These are phyloP conservation scores for Ashinkailepas kermadecensis DNA, from an alignment of 2,888 invertebrate species.

Conservation along the genomic window DNA sequence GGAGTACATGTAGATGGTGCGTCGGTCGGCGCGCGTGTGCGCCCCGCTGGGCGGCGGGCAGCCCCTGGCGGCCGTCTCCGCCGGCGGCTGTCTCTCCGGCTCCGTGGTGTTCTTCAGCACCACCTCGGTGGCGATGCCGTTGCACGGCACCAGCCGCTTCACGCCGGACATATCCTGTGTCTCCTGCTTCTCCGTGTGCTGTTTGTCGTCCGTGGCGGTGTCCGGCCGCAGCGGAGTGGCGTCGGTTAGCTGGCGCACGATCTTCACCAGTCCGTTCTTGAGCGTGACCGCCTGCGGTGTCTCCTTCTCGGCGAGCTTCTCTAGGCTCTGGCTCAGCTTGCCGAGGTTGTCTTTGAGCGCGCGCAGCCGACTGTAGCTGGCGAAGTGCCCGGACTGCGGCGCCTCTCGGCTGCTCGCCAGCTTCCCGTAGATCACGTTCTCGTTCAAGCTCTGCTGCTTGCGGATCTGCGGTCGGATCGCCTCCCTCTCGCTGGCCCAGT, in stretches of 20 bases:
- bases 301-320: conserved; percentile 28
- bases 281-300: conserved; percentile 63
- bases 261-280: conserved; percentile 46
- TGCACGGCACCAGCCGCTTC: no score
- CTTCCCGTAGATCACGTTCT: conserved; percentile 18
- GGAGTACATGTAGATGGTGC: conserved; percentile 32
- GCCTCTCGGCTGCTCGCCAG: neutral
- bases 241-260: conserved; percentile 33
- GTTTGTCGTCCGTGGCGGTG: neutral
- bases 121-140: no score
- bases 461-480: conserved; percentile 54
- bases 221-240: conserved; percentile 30
- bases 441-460: conserved; percentile 24
- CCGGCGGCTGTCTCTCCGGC: neutral
- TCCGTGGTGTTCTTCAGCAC: no score
- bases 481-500: conserved; percentile 41
- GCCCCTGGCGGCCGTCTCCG: neutral
- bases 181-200: neutral
- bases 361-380: conserved; percentile 32
- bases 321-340: conserved; percentile 29
- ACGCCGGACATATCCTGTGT: no score
- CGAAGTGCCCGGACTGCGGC: neutral
- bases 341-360: conserved; percentile 34
- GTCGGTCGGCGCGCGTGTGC: conserved; percentile 28
- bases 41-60: neutral